Evolutionary conservation across 2,797 vertebrate genomes (phyloP).

Genomic region (Urosaurus nigricauda): DNA sequence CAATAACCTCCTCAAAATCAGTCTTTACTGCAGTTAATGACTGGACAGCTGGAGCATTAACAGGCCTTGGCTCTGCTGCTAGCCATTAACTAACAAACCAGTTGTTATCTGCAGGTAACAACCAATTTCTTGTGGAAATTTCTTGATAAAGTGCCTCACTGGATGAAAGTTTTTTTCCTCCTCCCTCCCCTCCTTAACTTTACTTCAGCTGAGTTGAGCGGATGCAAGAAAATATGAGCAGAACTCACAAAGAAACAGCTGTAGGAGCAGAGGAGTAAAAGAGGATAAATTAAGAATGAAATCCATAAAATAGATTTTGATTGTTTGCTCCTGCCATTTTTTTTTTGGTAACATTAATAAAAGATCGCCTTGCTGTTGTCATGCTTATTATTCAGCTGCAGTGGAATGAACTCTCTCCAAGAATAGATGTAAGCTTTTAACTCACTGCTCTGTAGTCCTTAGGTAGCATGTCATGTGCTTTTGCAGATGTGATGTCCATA

Average conservation of each 20-base stretch:
- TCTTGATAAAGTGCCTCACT: slow-evolving; percentile 77
- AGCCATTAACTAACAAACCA: slow-evolving; percentile 84
- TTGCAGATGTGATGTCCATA: neutral
- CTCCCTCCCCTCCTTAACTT: slow-evolving; percentile 25
- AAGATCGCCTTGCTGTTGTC: slow-evolving; percentile 32
- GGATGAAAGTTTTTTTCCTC: slow-evolving; percentile 62
- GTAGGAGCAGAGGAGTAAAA: slow-evolving; percentile 29
- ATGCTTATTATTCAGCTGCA: slow-evolving; percentile 38
- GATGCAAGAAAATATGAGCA: slow-evolving; percentile 17
- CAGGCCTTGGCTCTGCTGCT: slow-evolving; percentile 83
- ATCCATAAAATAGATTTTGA: slow-evolving; percentile 53
- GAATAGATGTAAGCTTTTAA: neutral
- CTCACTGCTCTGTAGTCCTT: neutral
- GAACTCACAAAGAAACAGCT: slow-evolving; percentile 21
- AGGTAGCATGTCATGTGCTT: neutral
- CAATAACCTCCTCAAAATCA: slow-evolving; percentile 86
- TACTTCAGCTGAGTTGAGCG: slow-evolving; percentile 37
- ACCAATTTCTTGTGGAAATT: slow-evolving; percentile 80
- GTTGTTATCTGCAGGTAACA: slow-evolving; percentile 85
- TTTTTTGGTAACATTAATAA: slow-evolving; percentile 55
- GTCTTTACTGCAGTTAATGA: slow-evolving; percentile 87
- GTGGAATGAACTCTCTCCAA: neutral
- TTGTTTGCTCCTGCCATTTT: slow-evolving; percentile 62
- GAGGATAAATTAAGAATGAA: slow-evolving; percentile 63
- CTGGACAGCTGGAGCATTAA: slow-evolving; percentile 86